Evolutionary conservation across 2,113 vertebrate genomes (phyloP), one percentile per base, ranked within the genome.

Genomic region (Vanacampus margaritifer): DNA sequence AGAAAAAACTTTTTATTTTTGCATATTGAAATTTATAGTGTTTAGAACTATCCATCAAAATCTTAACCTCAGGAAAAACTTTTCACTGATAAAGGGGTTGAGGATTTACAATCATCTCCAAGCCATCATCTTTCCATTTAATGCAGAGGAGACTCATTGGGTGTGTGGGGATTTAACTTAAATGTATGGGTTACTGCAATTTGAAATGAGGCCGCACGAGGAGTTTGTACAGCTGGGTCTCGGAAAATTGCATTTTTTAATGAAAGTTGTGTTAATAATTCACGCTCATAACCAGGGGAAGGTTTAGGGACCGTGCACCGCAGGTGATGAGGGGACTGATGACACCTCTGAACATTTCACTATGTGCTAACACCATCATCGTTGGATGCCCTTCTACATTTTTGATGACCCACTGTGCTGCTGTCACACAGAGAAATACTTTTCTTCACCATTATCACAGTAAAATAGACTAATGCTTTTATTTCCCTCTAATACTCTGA

Each of bases 181-280:
- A 69, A 79, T 81, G 53, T 68, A 76, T 67, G 48, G 67, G 74
- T 71, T 58, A 53, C 39, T 72, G 0, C 51, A 46, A 64, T 54
- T 74, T 80, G 72, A 8, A 80, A 78, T 69, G 45, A 82, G 41
- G 72, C 61, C 24, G 51, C 68, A 56, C 45, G 64, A n/a, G 24
- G 53, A 77, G 73, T 71, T 68, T 80, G 50, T 71, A 64, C 71
- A 65, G 68, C 74, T 72, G 64, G 37, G 63, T 72, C 59, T 46
- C 54, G 57, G 60, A 61, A 86, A 84, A 86, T 69, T 74, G 26
- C 48, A 36, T 72, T 84, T 78, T 79, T 80, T 78, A 60, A 86
- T 81, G 72, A 79, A 78, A 82, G 50, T 8, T 26, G 36, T 56
- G 43, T 87, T 82, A 79, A 87, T 88, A 74, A 87, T 87, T 76